Conservation (phyloP, 2,797 vertebrate species). For the Sebastes taczanowskii region DNA sequence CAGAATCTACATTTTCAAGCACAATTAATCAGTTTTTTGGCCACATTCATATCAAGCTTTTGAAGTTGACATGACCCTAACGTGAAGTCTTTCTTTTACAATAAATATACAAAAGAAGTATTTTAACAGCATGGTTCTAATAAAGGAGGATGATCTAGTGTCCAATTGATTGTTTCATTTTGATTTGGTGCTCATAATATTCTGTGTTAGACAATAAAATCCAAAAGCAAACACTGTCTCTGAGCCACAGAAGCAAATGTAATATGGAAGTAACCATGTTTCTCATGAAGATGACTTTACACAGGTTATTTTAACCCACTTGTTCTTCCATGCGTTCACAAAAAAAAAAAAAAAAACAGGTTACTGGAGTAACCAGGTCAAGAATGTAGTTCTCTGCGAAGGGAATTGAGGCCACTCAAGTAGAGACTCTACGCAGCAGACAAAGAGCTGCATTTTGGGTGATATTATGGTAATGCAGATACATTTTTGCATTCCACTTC, state of each 20-base stretch:
- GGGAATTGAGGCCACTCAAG: slow-evolving; percentile 36
- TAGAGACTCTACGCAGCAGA: neutral
- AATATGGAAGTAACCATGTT: neutral
- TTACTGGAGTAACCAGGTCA: slow-evolving; percentile 52
- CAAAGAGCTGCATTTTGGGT: slow-evolving; percentile 3
- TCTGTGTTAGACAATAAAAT: neutral
- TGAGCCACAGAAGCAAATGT: neutral
- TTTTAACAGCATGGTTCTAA: neutral
- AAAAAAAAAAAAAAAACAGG: slow-evolving; percentile 35
- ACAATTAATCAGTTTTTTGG: too few relatives aligned
- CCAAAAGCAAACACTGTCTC: neutral
- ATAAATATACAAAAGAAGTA: neutral
- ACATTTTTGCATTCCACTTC: neutral
- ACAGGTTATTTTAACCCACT: slow-evolving; percentile 25
- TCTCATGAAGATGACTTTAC: neutral
- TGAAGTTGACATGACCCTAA: neutral
- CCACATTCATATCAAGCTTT: neutral
- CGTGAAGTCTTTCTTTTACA: neutral
- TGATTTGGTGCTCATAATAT: neutral
- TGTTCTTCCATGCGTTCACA: slow-evolving; percentile 22
- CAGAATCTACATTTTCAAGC: neutral
- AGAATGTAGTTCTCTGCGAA: slow-evolving; percentile 21
- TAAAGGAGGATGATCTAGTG: neutral
- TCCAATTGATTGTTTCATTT: neutral
- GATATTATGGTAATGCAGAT: neutral